A percentile compares a stretch with the other conserved stretches of the same genome.
Evolutionary conservation across 2,888 invertebrate genomes (phyloP).

Genomic region (Perdita meconis): DNA sequence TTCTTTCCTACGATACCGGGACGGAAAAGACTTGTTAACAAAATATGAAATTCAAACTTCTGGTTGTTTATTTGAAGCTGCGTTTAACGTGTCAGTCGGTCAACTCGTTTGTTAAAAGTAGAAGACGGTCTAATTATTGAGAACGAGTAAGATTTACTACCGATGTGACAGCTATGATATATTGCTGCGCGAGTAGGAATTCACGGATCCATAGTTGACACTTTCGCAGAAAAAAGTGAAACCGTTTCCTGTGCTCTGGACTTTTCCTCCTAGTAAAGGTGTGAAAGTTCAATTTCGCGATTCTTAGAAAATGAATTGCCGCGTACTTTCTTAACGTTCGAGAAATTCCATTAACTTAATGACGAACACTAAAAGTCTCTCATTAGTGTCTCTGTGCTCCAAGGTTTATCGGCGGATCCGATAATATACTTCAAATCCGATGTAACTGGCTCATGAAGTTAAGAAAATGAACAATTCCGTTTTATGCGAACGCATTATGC

Average conservation of each 20-base stretch:
- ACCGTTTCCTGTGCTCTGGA: conserved; percentile 43
- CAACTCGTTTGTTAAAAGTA: neutral
- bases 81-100: neutral
- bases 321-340: neutral
- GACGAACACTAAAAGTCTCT: neutral
- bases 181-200: neutral
- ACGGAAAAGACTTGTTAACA: conserved; percentile 10
- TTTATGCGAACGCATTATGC: no score
- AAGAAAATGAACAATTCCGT: no score
- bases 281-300: conserved; percentile 42
- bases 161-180: conserved; percentile 2
- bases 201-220: conserved; percentile 2
- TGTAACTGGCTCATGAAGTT: no score
- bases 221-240: conserved; percentile 16
- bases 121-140: conserved; percentile 13
- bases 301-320: neutral
- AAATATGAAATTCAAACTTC: neutral
- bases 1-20: conserved; percentile 2
- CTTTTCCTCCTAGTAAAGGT: neutral
- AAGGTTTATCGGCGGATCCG: neutral
- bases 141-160: neutral
- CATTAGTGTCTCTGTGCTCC: neutral
- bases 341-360: neutral
- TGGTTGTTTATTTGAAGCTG: neutral
- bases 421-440: no score